Evolutionary conservation across 2,797 vertebrate species (phyloP).

Genomic region (Ctenosaura bakeri): DNA sequence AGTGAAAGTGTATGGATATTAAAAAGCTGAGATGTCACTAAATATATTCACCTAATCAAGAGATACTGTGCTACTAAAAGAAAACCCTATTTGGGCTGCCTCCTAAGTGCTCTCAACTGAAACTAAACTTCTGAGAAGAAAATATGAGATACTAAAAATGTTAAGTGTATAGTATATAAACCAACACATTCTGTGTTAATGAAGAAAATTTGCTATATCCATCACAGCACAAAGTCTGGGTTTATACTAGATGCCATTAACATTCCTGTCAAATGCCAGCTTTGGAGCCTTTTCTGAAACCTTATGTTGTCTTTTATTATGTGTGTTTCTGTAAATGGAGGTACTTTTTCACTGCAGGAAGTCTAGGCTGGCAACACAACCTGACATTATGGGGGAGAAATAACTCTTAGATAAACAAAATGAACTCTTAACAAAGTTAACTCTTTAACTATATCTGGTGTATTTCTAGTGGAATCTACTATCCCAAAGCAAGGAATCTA

Average conservation of each 20-base stretch:
- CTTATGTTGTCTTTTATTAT: neutral
- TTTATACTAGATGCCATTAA: neutral
- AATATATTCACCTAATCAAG: slow-evolving; percentile 53
- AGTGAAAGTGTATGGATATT: slow-evolving; percentile 41
- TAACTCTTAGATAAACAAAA: no score
- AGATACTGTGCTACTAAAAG: slow-evolving; percentile 46
- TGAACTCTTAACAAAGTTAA: no score
- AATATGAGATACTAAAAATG: slow-evolving; percentile 56
- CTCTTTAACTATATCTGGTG: no score
- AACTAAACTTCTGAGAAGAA: slow-evolving; percentile 49
- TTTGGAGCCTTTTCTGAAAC: slow-evolving; percentile 8
- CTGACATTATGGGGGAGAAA: neutral
- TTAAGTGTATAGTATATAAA: slow-evolving; percentile 49
- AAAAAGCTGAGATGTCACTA: slow-evolving; percentile 53
- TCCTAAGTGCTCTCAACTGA: slow-evolving; percentile 34
- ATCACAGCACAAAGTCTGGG: neutral
- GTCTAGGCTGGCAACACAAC: neutral
- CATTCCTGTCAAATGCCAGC: slow-evolving; percentile 10
- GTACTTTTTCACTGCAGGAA: neutral
- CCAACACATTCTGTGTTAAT: slow-evolving; percentile 30
- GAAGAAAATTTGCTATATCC: slow-evolving; percentile 42
- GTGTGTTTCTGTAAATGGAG: neutral
- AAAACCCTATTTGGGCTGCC: slow-evolving; percentile 16
- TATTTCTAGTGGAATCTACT: no score
- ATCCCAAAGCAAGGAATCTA: neutral